Conservation (phyloP, 2,797 vertebrate genomes). For the Pangasius larnaudii region DNA sequence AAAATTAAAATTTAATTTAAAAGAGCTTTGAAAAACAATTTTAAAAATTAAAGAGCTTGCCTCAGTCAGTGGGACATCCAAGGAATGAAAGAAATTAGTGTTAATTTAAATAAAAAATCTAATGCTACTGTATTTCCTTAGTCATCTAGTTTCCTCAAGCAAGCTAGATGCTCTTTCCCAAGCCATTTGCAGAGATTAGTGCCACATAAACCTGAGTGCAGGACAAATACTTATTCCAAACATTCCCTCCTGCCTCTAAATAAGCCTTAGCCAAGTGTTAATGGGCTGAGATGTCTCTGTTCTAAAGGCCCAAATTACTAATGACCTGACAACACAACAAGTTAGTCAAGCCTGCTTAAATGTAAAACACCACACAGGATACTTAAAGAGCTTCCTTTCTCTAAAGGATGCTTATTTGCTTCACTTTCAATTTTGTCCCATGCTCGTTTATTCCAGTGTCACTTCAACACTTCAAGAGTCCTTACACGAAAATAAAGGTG, state of each 20-base stretch:
- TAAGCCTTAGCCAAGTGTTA: slow-evolving; percentile 48
- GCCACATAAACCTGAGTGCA: slow-evolving; percentile 30
- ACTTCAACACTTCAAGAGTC: slow-evolving; percentile 32
- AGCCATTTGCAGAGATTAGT: slow-evolving; percentile 26
- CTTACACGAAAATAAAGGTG: slow-evolving; percentile 26
- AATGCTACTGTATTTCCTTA: not conserved
- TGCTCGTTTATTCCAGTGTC: slow-evolving; percentile 25
- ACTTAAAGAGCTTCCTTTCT: slow-evolving; percentile 35
- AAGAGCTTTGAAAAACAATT: not conserved
- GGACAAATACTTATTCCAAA: slow-evolving; percentile 25
- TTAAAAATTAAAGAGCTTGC: not conserved
- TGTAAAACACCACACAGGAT: slow-evolving; percentile 34
- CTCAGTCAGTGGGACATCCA: not conserved
- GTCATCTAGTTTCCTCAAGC: not conserved
- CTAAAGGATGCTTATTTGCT: not conserved
- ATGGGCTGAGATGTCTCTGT: slow-evolving; percentile 42
- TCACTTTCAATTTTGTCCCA: not conserved
- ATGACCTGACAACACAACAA: slow-evolving; percentile 49
- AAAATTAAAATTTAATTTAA: not conserved
- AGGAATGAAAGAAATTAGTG: not conserved
- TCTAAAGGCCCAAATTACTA: slow-evolving; percentile 45
- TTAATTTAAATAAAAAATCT: not conserved
- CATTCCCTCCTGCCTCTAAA: slow-evolving; percentile 13
- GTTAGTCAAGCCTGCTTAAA: slow-evolving; percentile 46
- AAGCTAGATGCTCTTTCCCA: not conserved